Conservation (phyloP, 2,888 invertebrate species). For the Conus canariensis region DNA sequence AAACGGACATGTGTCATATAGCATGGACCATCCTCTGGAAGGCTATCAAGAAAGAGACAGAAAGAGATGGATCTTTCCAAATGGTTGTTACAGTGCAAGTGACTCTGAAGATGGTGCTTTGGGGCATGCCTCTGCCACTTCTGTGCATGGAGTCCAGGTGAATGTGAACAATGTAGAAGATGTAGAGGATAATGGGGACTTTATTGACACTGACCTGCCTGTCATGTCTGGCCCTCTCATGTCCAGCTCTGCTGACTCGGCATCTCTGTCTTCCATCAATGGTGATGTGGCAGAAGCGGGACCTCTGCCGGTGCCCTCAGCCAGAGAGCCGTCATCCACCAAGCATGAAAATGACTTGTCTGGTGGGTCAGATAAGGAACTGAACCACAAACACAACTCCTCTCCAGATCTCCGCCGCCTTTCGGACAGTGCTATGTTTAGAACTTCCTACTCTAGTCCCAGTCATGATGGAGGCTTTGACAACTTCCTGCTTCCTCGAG, state of each 20-base stretch:
- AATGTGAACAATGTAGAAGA: constrained; percentile 42
- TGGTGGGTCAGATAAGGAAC: constrained; percentile 39
- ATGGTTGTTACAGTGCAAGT: constrained; percentile 9
- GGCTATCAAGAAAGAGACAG: neutral
- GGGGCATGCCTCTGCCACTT: neutral
- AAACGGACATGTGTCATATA: constrained; percentile 24
- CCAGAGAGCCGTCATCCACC: neutral
- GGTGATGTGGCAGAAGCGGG: constrained; percentile 58
- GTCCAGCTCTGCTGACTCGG: constrained; percentile 65
- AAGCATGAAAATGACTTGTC: constrained; percentile 25
- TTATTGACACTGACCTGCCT: constrained; percentile 75
- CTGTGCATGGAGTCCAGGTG: neutral
- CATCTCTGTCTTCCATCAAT: constrained; percentile 60
- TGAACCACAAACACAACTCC: constrained; percentile 38
- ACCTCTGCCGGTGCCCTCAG: neutral
- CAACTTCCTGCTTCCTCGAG: constrained; percentile 39
- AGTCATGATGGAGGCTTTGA: constrained; percentile 41
- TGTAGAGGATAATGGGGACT: constrained; percentile 74
- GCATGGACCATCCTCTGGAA: neutral
- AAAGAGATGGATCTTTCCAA: neutral
- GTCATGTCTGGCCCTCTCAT: constrained; percentile 63
- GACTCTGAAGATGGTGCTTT: constrained; percentile 21
- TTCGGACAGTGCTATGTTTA: constrained; percentile 27
- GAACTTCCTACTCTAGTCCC: constrained; percentile 41
- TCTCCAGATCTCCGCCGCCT: neutral